Evolutionary conservation across 2,113 vertebrate genomes (phyloP), one percentile per base, ranked within the genome.

Genomic region (Entomyzon cyanotis): DNA sequence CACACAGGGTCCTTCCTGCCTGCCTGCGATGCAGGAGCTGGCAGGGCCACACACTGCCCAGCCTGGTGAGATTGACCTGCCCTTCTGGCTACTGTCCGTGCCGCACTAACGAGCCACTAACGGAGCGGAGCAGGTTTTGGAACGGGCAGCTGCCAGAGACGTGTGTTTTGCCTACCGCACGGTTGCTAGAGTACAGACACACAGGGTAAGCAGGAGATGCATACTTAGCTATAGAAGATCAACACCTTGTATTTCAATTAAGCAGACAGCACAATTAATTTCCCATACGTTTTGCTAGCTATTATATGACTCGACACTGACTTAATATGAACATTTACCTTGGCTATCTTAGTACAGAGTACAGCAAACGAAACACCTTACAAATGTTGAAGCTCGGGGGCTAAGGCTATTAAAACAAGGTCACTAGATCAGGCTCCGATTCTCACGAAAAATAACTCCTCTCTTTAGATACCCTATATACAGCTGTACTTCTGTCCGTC

Each of bases 321-420:
- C 78, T 93, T 90, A 67, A 53, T 76, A 93, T 41, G 86, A 93
- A 95, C 87, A 89, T 90, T 90, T 56, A 91, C 89, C 77, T 76
- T 37, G 33, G 60, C 88, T 94, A 95, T 20, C 59, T 76, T 46
- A 82, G 79, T 73, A 97, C 89, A 87, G 60, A 52, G 47, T 70
- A 97, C 93, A 93, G 85, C 84, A 21, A 96, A 94, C 87, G 46
- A 53, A 96, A 88, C 93, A 96, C 59, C 86, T 85, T 83, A 96
- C 94, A 7, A 77, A 50, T 17, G 76, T 39, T 76, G 86, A 97
- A 84, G 71, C 69, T 97, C 19, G 33, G 75, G 52, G 63, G 86
- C 77, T 88, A 84, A 86, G 70, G 82, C 84, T 88, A 84, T 59
- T 58, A 44, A 90, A 87, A 80, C 88, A 85, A 78, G 49, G n/a